Evolutionary conservation across 64 coral and sea anemone species (phyloP).

Genomic region (Actinia equina): DNA sequence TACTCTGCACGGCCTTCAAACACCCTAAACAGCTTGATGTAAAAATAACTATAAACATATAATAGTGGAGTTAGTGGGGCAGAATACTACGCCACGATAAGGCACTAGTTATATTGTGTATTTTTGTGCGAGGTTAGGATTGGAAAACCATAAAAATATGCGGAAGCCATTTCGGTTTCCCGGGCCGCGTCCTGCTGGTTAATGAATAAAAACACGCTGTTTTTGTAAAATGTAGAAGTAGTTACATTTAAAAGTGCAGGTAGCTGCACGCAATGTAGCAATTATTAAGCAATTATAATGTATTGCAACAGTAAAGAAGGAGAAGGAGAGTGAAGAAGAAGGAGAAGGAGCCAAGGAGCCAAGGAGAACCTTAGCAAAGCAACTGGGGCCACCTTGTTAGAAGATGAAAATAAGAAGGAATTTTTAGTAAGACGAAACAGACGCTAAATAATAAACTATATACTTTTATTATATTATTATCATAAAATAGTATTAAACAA

Average conservation of each 20-base stretch:
- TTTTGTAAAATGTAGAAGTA: not conserved
- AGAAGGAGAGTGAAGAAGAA: too few relatives aligned
- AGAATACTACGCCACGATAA: too few relatives aligned
- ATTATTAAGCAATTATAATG: not conserved
- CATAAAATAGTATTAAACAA: too few relatives aligned
- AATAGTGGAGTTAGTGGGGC: not conserved
- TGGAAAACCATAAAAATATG: not conserved
- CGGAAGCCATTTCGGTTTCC: not conserved
- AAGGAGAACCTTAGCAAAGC: too few relatives aligned
- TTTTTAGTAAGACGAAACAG: too few relatives aligned
- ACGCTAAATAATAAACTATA: too few relatives aligned
- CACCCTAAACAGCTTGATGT: not conserved
- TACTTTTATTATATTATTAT: too few relatives aligned
- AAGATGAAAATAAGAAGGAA: too few relatives aligned
- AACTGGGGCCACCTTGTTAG: too few relatives aligned
- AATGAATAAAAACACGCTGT: not conserved
- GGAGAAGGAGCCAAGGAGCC: too few relatives aligned
- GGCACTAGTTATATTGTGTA: not conserved
- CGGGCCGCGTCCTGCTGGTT: not conserved
- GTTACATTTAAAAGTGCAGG: too few relatives aligned
- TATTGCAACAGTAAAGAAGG: not conserved
- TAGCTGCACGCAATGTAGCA: not conserved
- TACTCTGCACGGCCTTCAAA: not conserved
- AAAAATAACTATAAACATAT: not conserved
- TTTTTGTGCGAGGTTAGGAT: not conserved